Conservation (phyloP, 2,113 vertebrate species). For the Uria aalge region DNA sequence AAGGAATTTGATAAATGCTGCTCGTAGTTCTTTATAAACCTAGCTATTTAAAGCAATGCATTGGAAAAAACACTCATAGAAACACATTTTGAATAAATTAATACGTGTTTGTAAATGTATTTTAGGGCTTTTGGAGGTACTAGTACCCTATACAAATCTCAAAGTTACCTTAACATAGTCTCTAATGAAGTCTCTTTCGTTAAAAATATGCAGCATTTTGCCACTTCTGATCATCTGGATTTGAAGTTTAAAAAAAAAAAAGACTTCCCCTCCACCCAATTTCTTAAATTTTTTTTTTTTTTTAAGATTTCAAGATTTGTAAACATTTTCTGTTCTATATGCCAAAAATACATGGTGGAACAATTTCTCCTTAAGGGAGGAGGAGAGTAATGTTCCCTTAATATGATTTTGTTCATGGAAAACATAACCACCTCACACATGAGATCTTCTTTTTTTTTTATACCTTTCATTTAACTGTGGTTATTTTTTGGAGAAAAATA, state of each 20-base stretch:
- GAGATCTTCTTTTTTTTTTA: neutral
- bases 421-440: neutral
- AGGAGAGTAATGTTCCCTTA: neutral
- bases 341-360: neutral
- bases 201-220: neutral
- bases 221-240: neutral
- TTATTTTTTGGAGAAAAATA: neutral
- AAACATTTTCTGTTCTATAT: neutral
- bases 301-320: neutral
- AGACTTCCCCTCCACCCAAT: fast-evolving
- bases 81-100: neutral
- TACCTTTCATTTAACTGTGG: neutral
- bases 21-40: neutral
- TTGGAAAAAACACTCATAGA: neutral
- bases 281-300: neutral
- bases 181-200: neutral
- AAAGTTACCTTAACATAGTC: neutral
- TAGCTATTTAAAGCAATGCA: neutral
- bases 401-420: neutral
- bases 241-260: neutral
- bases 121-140: neutral
- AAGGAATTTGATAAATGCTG: neutral
- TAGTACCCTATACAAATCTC: neutral
- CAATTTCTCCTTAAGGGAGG: neutral
- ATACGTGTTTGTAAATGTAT: neutral